Base-by-base conservation (phyloP, 2,797 vertebrate species). In the Halcyon badia region DNA sequence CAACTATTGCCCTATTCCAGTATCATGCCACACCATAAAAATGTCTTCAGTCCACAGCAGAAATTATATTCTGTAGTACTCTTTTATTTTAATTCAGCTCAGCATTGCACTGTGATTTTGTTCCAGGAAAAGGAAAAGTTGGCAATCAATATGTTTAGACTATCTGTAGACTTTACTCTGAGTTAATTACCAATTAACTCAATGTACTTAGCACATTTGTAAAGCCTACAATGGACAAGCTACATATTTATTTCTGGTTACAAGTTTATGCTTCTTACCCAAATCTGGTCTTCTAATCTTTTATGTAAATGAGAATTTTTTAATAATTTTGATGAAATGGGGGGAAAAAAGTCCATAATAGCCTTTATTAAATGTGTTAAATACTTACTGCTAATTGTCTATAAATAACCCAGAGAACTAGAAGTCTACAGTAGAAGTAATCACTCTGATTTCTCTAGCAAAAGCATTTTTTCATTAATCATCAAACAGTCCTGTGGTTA, bases 101-200 rank as follows among this genome's bases (percentile, higher is more conserved):
- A 5, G 58, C 8, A 11, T 41, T 76, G 39, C 77, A 72, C 54
- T 86, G 73, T 79, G 62, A 91, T 76, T 94, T 73, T 87, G 54
- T 93, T 96, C 72, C 94, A 49, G 25, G 39, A 87, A 85, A n/a
- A 92, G 79, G 35, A 89, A 85, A n/a, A 92, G 76, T 44, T 94
- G 92, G 94, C 83, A 95, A 89, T 93, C 89, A 86, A n/a, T 83
- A 87, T 95, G 89, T 97, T 97, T 97, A 92, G 89, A 90, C 82
- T 97, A 61, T 83, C 84, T 81, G 68, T 81, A 96, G 91, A 69
- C 66, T 94, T 78, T 95, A 87, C 39, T 8, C 87, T 79, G 56
- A 91, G 91, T 88, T 97, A 97, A 95, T 95, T 93, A 91, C 61
- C 83, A 93, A 86, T 97, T 95, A 95, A 76, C 57, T 89, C 71